Evolutionary conservation across 2,797 vertebrate species (phyloP).

Genomic region (Hippopotamyrus pictus): DNA sequence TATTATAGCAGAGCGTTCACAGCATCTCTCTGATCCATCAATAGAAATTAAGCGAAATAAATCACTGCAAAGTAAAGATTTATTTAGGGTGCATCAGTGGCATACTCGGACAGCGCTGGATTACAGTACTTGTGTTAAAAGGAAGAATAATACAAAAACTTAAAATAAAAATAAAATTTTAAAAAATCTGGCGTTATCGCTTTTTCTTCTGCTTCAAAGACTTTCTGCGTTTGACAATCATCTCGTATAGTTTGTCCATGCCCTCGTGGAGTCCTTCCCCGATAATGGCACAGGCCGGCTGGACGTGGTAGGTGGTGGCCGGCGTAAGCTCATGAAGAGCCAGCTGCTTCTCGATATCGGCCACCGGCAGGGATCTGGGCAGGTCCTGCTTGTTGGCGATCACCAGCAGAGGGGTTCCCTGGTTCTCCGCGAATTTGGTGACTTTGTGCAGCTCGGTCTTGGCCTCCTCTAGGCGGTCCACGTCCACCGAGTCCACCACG

Average conservation of each 20-base stretch:
- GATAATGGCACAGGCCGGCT: conserved; percentile 81
- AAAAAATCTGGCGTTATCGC: conserved; percentile 50
- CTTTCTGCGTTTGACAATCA: conserved; percentile 80
- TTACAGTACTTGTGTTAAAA: neutral
- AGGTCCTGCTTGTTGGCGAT: conserved; percentile 85
- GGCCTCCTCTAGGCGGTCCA: conserved; percentile 75
- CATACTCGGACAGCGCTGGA: neutral
- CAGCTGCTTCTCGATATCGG: conserved; percentile 76
- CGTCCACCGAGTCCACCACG: conserved; percentile 82
- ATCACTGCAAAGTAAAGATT: conserved; percentile 43
- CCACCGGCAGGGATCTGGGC: conserved; percentile 71
- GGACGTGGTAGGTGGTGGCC: conserved; percentile 74
- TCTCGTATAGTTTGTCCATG: conserved; percentile 84
- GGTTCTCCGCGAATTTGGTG: conserved; percentile 79
- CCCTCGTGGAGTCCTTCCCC: conserved; percentile 80
- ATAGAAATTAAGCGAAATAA: conserved; percentile 34
- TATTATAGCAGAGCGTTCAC: conserved; percentile 26
- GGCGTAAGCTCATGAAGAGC: conserved; percentile 75
- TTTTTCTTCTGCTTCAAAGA: conserved; percentile 78
- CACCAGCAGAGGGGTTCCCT: conserved; percentile 75
- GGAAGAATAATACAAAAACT: neutral
- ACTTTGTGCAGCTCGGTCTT: conserved; percentile 81
- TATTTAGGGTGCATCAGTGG: conserved; percentile 14
- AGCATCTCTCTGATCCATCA: conserved; percentile 31
- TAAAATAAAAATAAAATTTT: neutral